Evolutionary conservation across 2,113 vertebrate genomes (phyloP).

Genomic region (Eulemur rufifrons): DNA sequence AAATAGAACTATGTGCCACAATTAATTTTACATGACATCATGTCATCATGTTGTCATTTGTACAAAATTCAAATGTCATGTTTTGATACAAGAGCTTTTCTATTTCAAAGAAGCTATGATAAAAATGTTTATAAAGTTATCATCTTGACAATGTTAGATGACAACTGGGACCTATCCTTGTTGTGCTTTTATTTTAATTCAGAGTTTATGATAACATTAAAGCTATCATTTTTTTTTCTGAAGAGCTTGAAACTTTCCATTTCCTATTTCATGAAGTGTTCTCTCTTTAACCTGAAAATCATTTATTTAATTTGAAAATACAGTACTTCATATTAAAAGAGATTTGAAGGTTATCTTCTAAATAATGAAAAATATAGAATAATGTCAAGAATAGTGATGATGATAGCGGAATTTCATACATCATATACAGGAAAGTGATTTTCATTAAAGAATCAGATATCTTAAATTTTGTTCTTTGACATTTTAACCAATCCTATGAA

Average conservation of each 20-base stretch:
- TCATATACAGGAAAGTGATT: not conserved
- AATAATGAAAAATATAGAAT: not conserved
- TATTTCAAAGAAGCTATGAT: conserved; percentile 48
- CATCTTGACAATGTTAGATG: not conserved
- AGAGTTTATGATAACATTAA: conserved; percentile 24
- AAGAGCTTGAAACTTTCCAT: not conserved
- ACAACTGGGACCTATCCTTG: not conserved
- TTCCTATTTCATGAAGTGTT: not conserved
- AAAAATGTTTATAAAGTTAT: conserved; percentile 34
- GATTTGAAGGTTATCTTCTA: conserved; percentile 15
- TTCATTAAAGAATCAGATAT: not conserved
- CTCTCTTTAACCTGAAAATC: conserved; percentile 2
- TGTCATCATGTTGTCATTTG: not conserved
- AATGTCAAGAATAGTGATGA: not conserved
- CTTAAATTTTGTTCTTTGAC: not conserved
- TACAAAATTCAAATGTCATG: conserved; percentile 44
- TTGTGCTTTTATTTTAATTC: conserved; percentile 21
- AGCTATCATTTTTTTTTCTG: not conserved
- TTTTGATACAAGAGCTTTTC: conserved; percentile 34
- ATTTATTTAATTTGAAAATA: conserved; percentile 7
- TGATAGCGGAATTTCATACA: not conserved
- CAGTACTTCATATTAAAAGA: not conserved
- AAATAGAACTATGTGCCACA: not conserved
- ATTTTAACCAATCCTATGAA: not conserved
- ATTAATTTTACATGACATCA: conserved; percentile 29